Percentiles rank a stretch among this genome's conserved stretches.
Conservation (phyloP, 2,797 vertebrate species). For the Notolepis coatsorum region DNA sequence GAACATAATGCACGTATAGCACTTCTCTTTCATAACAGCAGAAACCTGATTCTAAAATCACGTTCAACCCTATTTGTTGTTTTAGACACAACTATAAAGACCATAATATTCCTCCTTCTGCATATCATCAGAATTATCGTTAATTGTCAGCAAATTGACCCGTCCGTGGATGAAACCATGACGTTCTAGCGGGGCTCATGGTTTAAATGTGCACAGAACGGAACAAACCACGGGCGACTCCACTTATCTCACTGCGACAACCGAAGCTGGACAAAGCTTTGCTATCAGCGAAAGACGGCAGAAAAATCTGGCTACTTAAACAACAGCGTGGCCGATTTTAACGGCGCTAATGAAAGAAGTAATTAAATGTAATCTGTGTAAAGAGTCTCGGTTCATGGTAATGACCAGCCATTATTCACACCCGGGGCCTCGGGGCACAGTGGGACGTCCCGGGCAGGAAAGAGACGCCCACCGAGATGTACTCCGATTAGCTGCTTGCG, state of each 20-base stretch:
- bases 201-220: conserved; percentile 16
- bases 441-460: conserved; percentile 6
- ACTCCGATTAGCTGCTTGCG: conserved; percentile 18
- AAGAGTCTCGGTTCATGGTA: conserved; percentile 45
- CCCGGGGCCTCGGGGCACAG: conserved; percentile 8
- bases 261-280: conserved; percentile 8
- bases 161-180: too few relatives aligned
- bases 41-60: background rate
- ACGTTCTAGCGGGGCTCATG: too few relatives aligned
- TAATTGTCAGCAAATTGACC: too few relatives aligned
- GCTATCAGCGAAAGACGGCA: conserved; percentile 15
- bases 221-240: conserved; percentile 4
- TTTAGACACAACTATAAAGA: background rate
- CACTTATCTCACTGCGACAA: conserved; percentile 15
- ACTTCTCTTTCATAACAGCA: conserved; percentile 3
- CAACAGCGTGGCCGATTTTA: conserved; percentile 21
- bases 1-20: conserved; percentile 27
- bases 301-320: conserved; percentile 21
- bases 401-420: conserved; percentile 60
- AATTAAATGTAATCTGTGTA: conserved; percentile 72
- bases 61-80: background rate
- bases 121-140: too few relatives aligned
- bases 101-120: conserved; percentile 8
- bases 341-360: conserved; percentile 61
- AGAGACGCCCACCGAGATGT: conserved; percentile 10